phyloP scores from a whole-genome alignment of 1,140 invertebrate species.

The Vanessa atalanta region DNA sequence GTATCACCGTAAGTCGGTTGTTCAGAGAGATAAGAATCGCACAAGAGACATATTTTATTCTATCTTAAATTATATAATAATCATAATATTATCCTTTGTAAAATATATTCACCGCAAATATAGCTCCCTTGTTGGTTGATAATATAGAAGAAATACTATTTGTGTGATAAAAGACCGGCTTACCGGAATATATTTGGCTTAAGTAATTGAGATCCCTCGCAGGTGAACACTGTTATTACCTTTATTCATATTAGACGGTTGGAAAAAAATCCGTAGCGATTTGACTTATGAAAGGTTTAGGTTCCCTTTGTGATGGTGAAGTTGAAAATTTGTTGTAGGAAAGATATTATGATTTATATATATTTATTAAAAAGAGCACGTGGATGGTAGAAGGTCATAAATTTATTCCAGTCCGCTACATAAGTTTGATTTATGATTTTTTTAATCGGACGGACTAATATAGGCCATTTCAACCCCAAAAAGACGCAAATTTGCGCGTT shows the following conservation, averaged over 20 bases:
- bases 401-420: too few relatives aligned
- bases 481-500: too few relatives aligned
- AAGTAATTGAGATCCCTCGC: constrained; percentile 28
- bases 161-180: constrained; percentile 26
- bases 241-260: constrained; percentile 25
- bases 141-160: constrained; percentile 21
- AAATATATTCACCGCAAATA: background rate
- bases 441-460: too few relatives aligned
- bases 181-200: constrained; percentile 28
- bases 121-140: background rate
- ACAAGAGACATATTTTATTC: too few relatives aligned
- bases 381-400: too few relatives aligned
- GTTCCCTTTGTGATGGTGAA: background rate
- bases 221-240: constrained; percentile 24
- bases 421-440: too few relatives aligned
- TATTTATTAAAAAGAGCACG: too few relatives aligned
- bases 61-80: background rate
- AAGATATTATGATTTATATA: too few relatives aligned
- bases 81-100: background rate
- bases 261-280: constrained; percentile 14
- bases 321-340: background rate
- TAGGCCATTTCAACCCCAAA: too few relatives aligned
- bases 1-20: too few relatives aligned
- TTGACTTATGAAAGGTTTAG: background rate
- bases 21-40: too few relatives aligned